Evolutionary conservation across 2,797 vertebrate genomes (phyloP), one percentile per base, ranked within the genome.

Genomic region (Oryzias dopingdopingensis): DNA sequence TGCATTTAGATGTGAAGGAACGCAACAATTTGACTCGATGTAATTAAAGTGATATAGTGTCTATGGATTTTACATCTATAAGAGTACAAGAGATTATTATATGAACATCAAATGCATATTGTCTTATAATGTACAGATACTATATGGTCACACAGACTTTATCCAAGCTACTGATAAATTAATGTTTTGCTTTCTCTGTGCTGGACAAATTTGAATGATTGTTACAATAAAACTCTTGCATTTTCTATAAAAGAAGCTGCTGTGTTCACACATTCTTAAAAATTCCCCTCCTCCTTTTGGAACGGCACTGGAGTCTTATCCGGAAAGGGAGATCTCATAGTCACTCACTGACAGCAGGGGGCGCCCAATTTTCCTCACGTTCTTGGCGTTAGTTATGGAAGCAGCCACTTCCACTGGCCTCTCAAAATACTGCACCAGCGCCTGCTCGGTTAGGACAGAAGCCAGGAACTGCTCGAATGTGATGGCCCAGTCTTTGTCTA

Each of bases 391-490:
- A 3, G 92, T 93, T 54, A 99, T 95, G 48, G 93, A 88, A 1
- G 94, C 93, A 42, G 92, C 89, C 80, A 96, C 92, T 45, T 94
- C 94, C 72, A 94, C 94, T 0, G 95, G 95, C 86, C 96, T 97
- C 88, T 99, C 97, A 26, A 99, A 99, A 81, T 98, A 99, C 68
- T 69, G 91, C 53, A 98, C 96, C 65, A 99, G 91, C 0, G 96
- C 95, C 0, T 94, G 95, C 85, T 99, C 97, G 0, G 95, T 99
- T 74, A 99, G 88, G 49, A 99, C 93, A 0, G 96, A 98, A 57
- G 97, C 97, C 75, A 99, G 80, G 76, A 99, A 98, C 63, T 99
- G 97, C 85, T 99, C 97, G 0, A 98, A 99, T 2, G 95, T 97
- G 79, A 99, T 95, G 82, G 96, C 93, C 97, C 97, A 99, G 92